Percentiles rank a stretch among this genome's conserved stretches.
phyloP scores from a whole-genome alignment of 2,797 vertebrate species.

The Lepus oiostolus region DNA sequence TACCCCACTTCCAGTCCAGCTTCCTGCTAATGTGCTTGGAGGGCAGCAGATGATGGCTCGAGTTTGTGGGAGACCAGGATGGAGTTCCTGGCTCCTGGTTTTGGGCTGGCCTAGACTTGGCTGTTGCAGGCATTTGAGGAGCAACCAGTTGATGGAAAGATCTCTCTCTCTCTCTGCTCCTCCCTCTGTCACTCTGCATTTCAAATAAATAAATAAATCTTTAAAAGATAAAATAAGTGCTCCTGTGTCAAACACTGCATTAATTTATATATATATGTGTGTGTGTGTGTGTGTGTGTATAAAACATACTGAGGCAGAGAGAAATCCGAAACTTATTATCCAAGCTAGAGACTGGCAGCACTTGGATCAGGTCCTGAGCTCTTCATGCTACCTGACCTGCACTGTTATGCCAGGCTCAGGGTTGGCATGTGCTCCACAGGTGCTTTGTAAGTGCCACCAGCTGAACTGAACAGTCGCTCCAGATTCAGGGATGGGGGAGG shows the following conservation, averaged over 20 bases:
- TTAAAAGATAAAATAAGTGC: background rate
- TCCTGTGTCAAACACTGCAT: background rate
- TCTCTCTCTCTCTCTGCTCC: no score
- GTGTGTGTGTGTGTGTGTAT: no score
- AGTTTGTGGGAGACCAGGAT: no score
- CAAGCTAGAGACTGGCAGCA: background rate
- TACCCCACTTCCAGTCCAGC: no score
- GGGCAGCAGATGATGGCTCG: no score
- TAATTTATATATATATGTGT: background rate
- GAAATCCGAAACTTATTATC: background rate
- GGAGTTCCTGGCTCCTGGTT: no score
- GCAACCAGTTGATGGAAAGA: no score
- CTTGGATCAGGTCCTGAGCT: background rate
- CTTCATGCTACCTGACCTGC: background rate
- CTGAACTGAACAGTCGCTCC: background rate
- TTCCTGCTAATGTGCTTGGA: no score
- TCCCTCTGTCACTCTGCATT: no score
- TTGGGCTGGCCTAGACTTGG: no score
- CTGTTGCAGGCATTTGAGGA: no score
- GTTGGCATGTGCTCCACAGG: background rate
- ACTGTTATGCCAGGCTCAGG: background rate
- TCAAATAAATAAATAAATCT: no score
- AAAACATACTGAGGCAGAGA: conserved; percentile 11
- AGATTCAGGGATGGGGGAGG: background rate
- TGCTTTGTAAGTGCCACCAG: background rate